Conservation (phyloP, 2,888 invertebrate species). For the Eurytoma adleriae region DNA sequence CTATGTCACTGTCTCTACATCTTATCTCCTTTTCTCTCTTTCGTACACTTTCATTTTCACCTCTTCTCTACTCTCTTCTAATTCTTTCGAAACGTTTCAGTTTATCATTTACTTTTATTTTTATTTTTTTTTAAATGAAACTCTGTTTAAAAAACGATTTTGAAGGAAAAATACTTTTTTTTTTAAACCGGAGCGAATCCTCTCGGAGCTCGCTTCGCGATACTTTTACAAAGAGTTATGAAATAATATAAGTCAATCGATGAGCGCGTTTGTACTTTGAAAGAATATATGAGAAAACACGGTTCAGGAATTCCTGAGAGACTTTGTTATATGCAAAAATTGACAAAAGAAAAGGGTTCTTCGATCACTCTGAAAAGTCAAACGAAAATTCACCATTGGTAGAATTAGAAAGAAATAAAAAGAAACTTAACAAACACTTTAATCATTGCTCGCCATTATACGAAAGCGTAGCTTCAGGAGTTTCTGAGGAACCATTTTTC, state of each 20-base stretch:
- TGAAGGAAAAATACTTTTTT: background rate
- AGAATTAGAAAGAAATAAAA: too few species aligned
- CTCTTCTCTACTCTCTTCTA: conserved; percentile 38
- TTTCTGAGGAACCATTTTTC: conserved; percentile 36
- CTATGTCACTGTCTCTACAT: conserved; percentile 29
- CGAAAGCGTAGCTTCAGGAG: conserved; percentile 4
- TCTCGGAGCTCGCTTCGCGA: conserved; percentile 11
- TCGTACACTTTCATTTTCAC: conserved; percentile 62
- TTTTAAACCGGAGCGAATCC: conserved; percentile 11
- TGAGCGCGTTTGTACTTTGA: conserved; percentile 4
- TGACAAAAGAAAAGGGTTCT: conserved; percentile 9
- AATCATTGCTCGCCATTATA: conserved; percentile 18
- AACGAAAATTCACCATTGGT: conserved; percentile 11
- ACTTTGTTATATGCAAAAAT: conserved; percentile 5
- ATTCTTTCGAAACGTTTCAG: conserved; percentile 40
- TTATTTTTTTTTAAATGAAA: conserved; percentile 31
- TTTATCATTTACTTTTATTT: conserved; percentile 18
- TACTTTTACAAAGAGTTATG: background rate
- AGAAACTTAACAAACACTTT: background rate
- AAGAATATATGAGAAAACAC: conserved; percentile 1
- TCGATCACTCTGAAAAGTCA: conserved; percentile 35
- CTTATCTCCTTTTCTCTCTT: conserved; percentile 21
- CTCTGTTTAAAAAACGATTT: conserved; percentile 2
- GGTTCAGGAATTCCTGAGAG: conserved; percentile 47
- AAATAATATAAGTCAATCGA: conserved; percentile 20